Evolutionary conservation across 2,797 vertebrate genomes (phyloP), one percentile per base, ranked within the genome.

Genomic region (Oreortyx pictus): DNA sequence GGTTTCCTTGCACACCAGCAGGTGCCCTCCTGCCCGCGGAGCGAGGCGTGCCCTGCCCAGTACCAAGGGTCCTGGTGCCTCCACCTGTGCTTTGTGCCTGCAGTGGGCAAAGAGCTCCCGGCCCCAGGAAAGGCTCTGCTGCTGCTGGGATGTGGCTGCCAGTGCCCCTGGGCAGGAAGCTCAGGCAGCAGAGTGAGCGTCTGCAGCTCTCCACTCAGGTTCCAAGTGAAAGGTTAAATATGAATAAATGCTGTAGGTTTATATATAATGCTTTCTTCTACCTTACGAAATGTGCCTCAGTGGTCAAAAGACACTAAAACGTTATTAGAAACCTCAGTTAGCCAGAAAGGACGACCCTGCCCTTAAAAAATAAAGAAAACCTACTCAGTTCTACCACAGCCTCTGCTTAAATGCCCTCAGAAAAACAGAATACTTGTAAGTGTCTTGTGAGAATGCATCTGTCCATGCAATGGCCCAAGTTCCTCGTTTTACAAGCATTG

Each of bases 221-320:
- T 86, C 88, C 33, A 83, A 2, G 27, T 76, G 64, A 89, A 83
- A 86, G 92, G 41, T 95, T 96, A 96, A 89, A 94, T 93, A 92
- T 81, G 89, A 73, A 35, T 96, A 95, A 94, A 95, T 95, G 96
- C 83, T 39, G 49, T 82, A 88, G 85, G 70, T 66, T 92, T 92
- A 78, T 87, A 96, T 25, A 91, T 93, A 96, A 83, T 76, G 82
- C 82, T 93, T 90, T 65, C 76, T 84, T 83, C 93, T 96, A 90
- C 66, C 75, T 95, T 95, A 91, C 75, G 94, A 95, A 96, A 96
- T 54, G 90, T 90, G 68, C 77, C 93, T 86, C 75, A 91, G 86
- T 61, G 87, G 87, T 84, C 65, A 70, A 76, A 89, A 82, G 93
- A 97, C 70, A 89, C 82, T 73, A 82, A 62, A 95, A 91, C 4